Percentiles rank a stretch among this genome's conserved stretches.
Conservation (phyloP, 2,888 invertebrate species). For the Pollenia labialis region DNA sequence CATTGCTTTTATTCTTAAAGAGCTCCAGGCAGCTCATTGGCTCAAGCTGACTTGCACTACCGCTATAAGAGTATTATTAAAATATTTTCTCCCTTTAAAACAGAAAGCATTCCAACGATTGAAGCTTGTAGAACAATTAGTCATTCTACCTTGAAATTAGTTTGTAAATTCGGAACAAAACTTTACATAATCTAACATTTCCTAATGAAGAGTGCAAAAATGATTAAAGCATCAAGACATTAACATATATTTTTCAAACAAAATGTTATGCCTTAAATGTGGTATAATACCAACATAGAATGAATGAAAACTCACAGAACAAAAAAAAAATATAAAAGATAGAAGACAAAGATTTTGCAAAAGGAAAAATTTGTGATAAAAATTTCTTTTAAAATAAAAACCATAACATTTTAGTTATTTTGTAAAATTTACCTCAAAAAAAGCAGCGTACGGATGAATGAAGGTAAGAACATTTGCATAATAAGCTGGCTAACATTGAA, state of each 20-base stretch:
- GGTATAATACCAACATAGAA: background rate
- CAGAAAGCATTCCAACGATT: too few relatives aligned
- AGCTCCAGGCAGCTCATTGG: too few relatives aligned
- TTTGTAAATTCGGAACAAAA: too few relatives aligned
- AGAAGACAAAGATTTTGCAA: background rate
- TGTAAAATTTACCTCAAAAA: slow-evolving; percentile 41
- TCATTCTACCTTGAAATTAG: fast-evolving
- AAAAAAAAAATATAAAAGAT: background rate
- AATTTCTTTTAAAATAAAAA: background rate
- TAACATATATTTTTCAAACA: slow-evolving; percentile 11
- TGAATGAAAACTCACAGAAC: background rate
- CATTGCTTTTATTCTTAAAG: too few relatives aligned
- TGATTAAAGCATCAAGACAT: slow-evolving; percentile 12
- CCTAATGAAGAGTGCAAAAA: background rate
- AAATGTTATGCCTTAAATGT: background rate
- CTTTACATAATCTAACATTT: too few relatives aligned
- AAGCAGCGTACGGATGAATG: background rate
- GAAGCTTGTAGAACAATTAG: too few relatives aligned
- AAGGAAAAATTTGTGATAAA: background rate
- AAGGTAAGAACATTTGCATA: slow-evolving; percentile 50
- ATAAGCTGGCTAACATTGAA: slow-evolving; percentile 13
- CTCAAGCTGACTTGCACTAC: too few relatives aligned
- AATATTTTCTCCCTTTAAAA: too few relatives aligned
- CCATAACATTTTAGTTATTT: slow-evolving; percentile 14
- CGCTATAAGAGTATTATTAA: too few relatives aligned